Percentiles rank a stretch among this genome's conserved stretches.
These are phyloP conservation scores for Xestobium rufovillosum DNA, from an alignment of 2,888 invertebrate species.

Conservation along the genomic window DNA sequence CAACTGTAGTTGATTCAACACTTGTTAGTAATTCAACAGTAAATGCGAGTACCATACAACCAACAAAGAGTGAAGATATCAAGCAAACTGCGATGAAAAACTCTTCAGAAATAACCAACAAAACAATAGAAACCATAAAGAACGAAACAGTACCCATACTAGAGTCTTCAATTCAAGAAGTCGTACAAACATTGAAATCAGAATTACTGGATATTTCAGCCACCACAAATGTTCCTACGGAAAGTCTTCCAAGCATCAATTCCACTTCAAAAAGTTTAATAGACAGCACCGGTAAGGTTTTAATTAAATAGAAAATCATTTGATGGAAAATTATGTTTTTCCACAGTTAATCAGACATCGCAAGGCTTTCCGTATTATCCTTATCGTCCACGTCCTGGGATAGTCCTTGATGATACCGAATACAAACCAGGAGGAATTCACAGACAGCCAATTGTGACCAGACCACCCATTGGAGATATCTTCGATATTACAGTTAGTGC, in stretches of 20 bases:
- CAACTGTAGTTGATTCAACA: not conserved
- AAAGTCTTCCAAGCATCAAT: slow-evolving; percentile 36
- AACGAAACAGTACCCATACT: slow-evolving; percentile 35
- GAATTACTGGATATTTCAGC: slow-evolving; percentile 25
- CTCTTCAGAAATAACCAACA: not conserved
- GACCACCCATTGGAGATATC: slow-evolving; percentile 60
- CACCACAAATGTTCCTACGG: slow-evolving; percentile 40
- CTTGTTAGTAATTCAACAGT: not conserved
- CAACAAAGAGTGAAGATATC: slow-evolving; percentile 8
- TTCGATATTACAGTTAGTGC: slow-evolving; percentile 86
- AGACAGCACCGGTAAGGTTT: slow-evolving; percentile 3
- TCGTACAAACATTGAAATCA: slow-evolving; percentile 31
- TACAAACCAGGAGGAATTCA: slow-evolving; percentile 59
- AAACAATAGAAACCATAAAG: slow-evolving; percentile 15
- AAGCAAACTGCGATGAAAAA: not conserved
- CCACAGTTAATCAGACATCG: slow-evolving; percentile 17
- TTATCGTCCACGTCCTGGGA: slow-evolving; percentile 75
- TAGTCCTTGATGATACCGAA: slow-evolving; percentile 77
- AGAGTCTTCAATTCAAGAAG: slow-evolving; percentile 43
- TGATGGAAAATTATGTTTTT: slow-evolving; percentile 5
- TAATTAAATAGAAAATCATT: slow-evolving; percentile 3
- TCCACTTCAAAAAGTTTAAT: slow-evolving; percentile 9
- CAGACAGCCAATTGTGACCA: slow-evolving; percentile 40
- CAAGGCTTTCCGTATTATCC: slow-evolving; percentile 47
- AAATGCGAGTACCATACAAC: slow-evolving; percentile 10